Base-by-base conservation (phyloP, 2,113 vertebrate species). In the Tiliqua scincoides region DNA sequence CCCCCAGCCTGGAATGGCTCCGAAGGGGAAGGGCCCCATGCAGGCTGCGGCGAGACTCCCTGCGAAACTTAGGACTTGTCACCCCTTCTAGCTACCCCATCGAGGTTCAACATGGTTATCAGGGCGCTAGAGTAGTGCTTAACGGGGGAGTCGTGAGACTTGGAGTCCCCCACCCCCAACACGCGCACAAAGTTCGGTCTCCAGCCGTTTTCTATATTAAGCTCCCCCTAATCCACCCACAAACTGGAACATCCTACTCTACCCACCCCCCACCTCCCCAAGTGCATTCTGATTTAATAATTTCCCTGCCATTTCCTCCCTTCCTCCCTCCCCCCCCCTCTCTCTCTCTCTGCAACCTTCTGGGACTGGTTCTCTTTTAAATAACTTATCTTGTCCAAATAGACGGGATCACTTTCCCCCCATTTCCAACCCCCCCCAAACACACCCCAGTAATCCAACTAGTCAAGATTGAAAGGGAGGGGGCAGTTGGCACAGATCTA, bases 371-470 rank as follows among this genome's bases (percentile, higher is more conserved):
- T 76, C 35, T 83, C 82, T 79, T 76, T 52, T 67, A 30, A 68
- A 59, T 37, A 77, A 76, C 74, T 77, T 77, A 68, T 77, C 83
- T 68, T 57, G 25, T 37, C 57, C 17, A 18, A 54, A 17, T 37
- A 6, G 32, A 62, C 32, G 6, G 6, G 67, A 8, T 57, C 3
- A 15, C 43, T 78, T 83, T 54, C 3, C 62, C 86, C 82, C 86
- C 80, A 30, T 1, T 10, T 87, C 82, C 63, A 85, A 61, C 86
- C 82, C 52, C n/a, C 88, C 18, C 84, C 70, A 15, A 88, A 3
- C 15, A 30, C 40, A 23, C 8, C 20, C 70, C 70, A 72, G 37
- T 35, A 40, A 18, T 40, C 35, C 21, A 40, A 21, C 35, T 79
- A 25, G 77, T 25, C 37, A 40, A 63, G 78, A 48, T 7, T 7